phyloP scores from a whole-genome alignment of 1,140 invertebrate genomes.

The Drosophila sechellia region DNA sequence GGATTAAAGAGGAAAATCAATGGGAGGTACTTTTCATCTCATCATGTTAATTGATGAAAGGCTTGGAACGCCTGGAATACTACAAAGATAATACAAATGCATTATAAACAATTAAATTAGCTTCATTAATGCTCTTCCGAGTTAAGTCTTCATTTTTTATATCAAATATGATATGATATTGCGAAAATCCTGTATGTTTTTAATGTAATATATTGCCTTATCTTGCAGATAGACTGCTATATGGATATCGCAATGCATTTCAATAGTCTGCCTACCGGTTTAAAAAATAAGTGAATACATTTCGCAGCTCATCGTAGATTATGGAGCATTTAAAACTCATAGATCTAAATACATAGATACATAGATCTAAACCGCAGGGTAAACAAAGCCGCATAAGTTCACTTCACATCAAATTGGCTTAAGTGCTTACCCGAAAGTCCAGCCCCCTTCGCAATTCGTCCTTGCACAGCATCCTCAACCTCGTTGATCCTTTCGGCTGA shows the following conservation, averaged over 20 bases:
- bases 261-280: neutral
- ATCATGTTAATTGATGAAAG: neutral
- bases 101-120: too few species aligned
- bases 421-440: conserved; percentile 42
- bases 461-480: conserved; percentile 35
- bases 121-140: neutral
- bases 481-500: conserved; percentile 47
- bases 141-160: neutral
- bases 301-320: neutral
- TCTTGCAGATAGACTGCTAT: neutral
- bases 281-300: neutral
- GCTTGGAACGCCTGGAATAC: too few species aligned
- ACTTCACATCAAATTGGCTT: conserved; percentile 58
- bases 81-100: too few species aligned
- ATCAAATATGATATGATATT: too few species aligned
- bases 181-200: too few species aligned
- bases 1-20: neutral
- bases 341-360: too few species aligned
- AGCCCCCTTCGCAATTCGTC: neutral
- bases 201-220: neutral
- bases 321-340: neutral
- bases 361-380: conserved; percentile 36
- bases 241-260: too few species aligned
- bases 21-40: neutral
- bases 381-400: conserved; percentile 43